Percentiles rank a stretch among this genome's conserved stretches.
Evolutionary conservation across 2,113 vertebrate genomes (phyloP).

Genomic region (Zosterops pallidus): DNA sequence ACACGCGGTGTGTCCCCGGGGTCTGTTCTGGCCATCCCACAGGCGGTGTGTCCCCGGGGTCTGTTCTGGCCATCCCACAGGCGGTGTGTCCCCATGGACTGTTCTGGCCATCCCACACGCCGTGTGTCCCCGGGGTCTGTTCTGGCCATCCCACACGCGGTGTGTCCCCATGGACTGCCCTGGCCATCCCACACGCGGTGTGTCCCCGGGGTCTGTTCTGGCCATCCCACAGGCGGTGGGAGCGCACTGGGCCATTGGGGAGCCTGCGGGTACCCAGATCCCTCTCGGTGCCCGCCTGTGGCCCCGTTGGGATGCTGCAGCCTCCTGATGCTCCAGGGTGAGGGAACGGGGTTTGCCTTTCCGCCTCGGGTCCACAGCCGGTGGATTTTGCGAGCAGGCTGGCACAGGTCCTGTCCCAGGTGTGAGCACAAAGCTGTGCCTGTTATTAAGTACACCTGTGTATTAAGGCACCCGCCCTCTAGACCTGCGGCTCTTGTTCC

Average conservation of each 20-base stretch:
- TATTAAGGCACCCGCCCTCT: rapidly evolving
- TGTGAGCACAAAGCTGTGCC: rapidly evolving
- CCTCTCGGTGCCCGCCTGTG: rapidly evolving
- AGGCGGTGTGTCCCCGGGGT: too few species aligned
- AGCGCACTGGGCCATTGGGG: rapidly evolving
- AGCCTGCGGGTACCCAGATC: rapidly evolving
- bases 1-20: too few species aligned
- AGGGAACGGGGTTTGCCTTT: background rate
- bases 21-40: too few species aligned
- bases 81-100: too few species aligned
- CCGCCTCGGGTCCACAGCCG: rapidly evolving
- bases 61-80: too few species aligned
- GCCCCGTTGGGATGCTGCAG: background rate
- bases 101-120: background rate
- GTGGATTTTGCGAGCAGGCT: background rate
- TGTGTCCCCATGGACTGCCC: background rate
- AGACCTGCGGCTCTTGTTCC: background rate
- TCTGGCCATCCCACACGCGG: background rate
- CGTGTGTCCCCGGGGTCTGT: background rate
- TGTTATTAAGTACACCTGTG: rapidly evolving
- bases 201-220: rapidly evolving
- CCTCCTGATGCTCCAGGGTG: background rate
- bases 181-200: background rate
- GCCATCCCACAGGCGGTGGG: background rate
- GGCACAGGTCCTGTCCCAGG: background rate